Evolutionary conservation across 2,888 invertebrate genomes (phyloP), one percentile per base, ranked within the genome.

Genomic region (Panopea generosa): DNA sequence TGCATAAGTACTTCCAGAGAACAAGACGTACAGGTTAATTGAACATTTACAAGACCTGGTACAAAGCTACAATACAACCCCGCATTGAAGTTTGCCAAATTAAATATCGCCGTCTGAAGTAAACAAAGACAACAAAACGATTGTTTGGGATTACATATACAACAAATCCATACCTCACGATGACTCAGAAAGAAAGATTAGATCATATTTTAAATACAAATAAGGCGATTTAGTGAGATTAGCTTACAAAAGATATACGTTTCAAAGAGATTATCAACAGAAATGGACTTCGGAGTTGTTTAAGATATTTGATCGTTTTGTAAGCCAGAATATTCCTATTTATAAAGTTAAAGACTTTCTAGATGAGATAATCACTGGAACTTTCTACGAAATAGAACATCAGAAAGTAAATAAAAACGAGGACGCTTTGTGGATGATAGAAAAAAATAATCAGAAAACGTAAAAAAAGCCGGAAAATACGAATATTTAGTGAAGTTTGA

Each of bases 261-360:
- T 78, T 60, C 70, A 73, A 60, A 65, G 69, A 47, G 73, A 73
- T 27, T 78, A 78, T 57, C 72, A n/a, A n/a, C n/a, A 77, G 26
- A 77, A 72, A 60, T 77, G 68, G 73, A 77, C 77, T 4, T 50
- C 20, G 6, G 77, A 77, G 57, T 38, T 65, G 14, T 77, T 77
- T 53, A 68, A 49, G 61, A 62, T 73, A n/a, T 27, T 22, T 3
- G 18, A 62, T 11, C 27, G 75, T 43, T 65, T 27, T 59, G 6
- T 69, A 2, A 55, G 16, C n/a, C n/a, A n/a, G n/a, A n/a, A n/a
- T n/a, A n/a, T n/a, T n/a, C n/a, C n/a, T n/a, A n/a, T n/a, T n/a
- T n/a, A n/a, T n/a, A n/a, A n/a, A n/a, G n/a, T n/a, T n/a, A n/a
- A n/a, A n/a, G n/a, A n/a, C n/a, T n/a, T n/a, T n/a, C n/a, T n/a